Evolutionary conservation across 2,797 vertebrate species (phyloP), one percentile per base, ranked within the genome.

Genomic region (Sitta carolinensis): DNA sequence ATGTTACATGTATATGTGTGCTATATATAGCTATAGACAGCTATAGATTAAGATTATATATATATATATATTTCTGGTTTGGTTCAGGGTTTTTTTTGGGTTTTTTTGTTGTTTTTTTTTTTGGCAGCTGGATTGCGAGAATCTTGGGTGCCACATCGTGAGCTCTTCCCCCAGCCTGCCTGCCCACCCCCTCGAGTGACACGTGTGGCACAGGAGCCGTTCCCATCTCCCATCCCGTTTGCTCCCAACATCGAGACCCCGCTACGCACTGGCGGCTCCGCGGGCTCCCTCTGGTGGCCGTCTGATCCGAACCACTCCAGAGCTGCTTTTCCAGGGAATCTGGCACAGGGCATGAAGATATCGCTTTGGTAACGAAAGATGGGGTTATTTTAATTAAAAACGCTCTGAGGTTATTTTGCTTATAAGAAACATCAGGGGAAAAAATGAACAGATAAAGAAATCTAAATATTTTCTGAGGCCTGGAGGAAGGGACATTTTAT

Each of bases 191-290:
- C 34, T 4, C 2, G 0, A n/a, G 36, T 6, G 66, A 23, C 14
- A 15, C 2, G 2, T 1, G 0, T 2, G 12, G 19, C 5, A 1
- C n/a, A 42, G 30, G 10, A 43, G 42, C 0, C 0, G 7, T 3
- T 74, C 3, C 0, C 9, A 3, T 26, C 48, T 16, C 14, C 17
- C 0, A 10, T 16, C 22, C 5, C 2, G 13, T 55, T 40, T 27
- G 11, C 51, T 72, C 20, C 10, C 10, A 10, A 2, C 8, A 1
- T 0, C 0, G 30, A 2, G 2, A 14, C 12, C 25, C 0, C 0
- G 22, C 20, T 12, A 8, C 5, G 2, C 16, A 50, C 32, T 7
- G 36, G n/a, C 47, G 90, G 45, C 22, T 69, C 10, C 7, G 9
- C 26, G 23, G 34, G 47, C 85, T 94, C 94, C 90, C 90, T 93